Evolutionary conservation across 1,140 invertebrate species (phyloP).

Genomic region (Aethina tumida): DNA sequence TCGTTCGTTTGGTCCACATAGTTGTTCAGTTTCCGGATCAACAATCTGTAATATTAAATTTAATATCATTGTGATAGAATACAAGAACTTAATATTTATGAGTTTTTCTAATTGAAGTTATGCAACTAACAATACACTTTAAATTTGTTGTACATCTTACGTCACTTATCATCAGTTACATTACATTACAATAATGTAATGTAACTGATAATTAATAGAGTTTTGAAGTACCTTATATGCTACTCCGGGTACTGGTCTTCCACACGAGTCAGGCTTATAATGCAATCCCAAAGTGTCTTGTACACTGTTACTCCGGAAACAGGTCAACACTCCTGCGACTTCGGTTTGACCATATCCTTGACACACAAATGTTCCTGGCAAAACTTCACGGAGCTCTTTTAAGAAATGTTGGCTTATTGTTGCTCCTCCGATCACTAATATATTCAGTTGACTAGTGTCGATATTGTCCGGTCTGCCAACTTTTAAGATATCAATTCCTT

Average conservation of each 20-base stretch:
- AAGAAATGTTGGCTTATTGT: conserved; percentile 16
- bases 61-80: too few species aligned
- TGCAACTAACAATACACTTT: too few species aligned
- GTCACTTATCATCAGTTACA: too few species aligned
- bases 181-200: too few species aligned
- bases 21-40: conserved; percentile 37
- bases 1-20: conserved; percentile 37
- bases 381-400: conserved; percentile 21
- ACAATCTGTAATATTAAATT: conserved; percentile 24
- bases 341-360: conserved; percentile 29
- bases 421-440: conserved; percentile 21
- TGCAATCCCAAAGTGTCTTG: conserved; percentile 20
- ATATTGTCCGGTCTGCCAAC: conserved; percentile 26
- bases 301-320: conserved; percentile 18
- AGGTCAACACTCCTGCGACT: conserved; percentile 18
- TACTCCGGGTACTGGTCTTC: conserved; percentile 20
- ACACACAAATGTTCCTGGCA: conserved; percentile 27
- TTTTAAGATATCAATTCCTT: conserved; percentile 32
- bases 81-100: too few species aligned
- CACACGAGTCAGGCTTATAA: conserved; percentile 23
- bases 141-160: too few species aligned
- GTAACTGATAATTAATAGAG: too few species aligned
- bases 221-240: conserved; percentile 29
- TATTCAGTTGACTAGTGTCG: conserved; percentile 22
- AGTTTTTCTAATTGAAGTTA: too few species aligned